Base-by-base conservation (phyloP, 2,113 vertebrate species). In the Leucosticte australis region DNA sequence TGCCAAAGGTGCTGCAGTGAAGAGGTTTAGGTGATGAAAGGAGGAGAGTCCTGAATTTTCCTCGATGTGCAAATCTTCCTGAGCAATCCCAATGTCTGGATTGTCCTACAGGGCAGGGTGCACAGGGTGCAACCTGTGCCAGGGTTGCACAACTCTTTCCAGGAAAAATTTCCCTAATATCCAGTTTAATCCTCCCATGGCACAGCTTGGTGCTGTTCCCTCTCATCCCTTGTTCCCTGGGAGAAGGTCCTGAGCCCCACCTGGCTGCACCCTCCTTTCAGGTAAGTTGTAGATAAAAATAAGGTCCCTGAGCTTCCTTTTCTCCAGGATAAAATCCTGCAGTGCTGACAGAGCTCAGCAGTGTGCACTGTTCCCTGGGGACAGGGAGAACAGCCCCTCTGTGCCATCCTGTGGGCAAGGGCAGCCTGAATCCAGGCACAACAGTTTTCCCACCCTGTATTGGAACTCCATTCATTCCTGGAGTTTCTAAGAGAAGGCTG, bases 391-490 rank as follows among this genome's bases (percentile, higher is more conserved):
- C 42, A 53, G 27, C 57, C 28, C 35, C 23, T 71, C n/a, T 62
- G 28, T 2, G 0, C 39, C 39, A 15, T 28, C 47, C 67, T 28
- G 2, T 11, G 27, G 17, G 5, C 15, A 13, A 35, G 33, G 26
- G 16, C 6, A 2, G 30, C 56, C 70, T 23, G 12, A 41, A 49
- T 2, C 55, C 65, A 35, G 41, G 39, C 39, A 63, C 39, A 28
- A 24, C 15, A 4, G 7, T 22, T 35, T 37, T 49, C 11, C 26
- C 12, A 13, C 10, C 8, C 0, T 1, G 0, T 50, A 23, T 11
- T 82, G 24, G 50, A 19, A n/a, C 20, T 41, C 41, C 20, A 3
- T 69, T 20, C 20, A 26, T 49, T n/a, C 30, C 37, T 57, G 24
- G 7, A 49, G 28, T 0, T 9, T 33, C 28, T 42, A 11, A 41